A percentile compares a stretch with the other conserved stretches of the same genome.
Conservation (phyloP, 2,888 invertebrate genomes). For the Ornithoptera alexandrae region DNA sequence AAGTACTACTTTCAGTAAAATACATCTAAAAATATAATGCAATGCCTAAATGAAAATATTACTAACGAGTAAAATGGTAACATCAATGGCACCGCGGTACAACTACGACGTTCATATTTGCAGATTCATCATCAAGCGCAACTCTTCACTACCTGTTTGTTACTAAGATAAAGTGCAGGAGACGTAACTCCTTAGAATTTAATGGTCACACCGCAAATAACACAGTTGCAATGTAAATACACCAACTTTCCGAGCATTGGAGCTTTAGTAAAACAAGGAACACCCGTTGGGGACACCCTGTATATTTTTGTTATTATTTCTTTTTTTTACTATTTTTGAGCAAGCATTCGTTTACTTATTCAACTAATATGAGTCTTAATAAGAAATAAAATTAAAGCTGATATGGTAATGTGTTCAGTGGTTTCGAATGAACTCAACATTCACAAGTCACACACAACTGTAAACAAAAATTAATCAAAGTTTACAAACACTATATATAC, state of each 20-base stretch:
- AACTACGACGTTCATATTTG: slow-evolving; percentile 22
- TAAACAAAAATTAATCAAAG: background rate
- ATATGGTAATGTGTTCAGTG: slow-evolving; percentile 53
- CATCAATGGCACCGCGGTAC: slow-evolving; percentile 68
- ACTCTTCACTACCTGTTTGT: background rate
- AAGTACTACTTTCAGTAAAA: slow-evolving; percentile 43
- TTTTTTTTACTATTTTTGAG: slow-evolving; percentile 50
- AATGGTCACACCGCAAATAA: background rate
- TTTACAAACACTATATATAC: background rate
- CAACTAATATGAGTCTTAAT: slow-evolving; percentile 30
- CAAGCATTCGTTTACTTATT: slow-evolving; percentile 42
- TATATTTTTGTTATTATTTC: slow-evolving; percentile 36
- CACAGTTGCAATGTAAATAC: slow-evolving; percentile 30
- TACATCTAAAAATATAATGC: slow-evolving; percentile 46
- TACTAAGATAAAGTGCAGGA: background rate
- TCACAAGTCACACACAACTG: background rate
- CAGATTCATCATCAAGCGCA: slow-evolving; percentile 5
- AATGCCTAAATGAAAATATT: slow-evolving; percentile 30
- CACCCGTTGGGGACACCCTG: slow-evolving; percentile 47
- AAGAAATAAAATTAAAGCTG: slow-evolving; percentile 54
- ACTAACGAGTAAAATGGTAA: slow-evolving; percentile 63
- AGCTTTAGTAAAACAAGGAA: slow-evolving; percentile 38
- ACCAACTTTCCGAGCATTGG: slow-evolving; percentile 33
- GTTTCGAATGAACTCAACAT: slow-evolving; percentile 21
- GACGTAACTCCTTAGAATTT: background rate